These are phyloP conservation scores for Agrochola litura DNA, from an alignment of 2,888 invertebrate species.

Conservation along the genomic window DNA sequence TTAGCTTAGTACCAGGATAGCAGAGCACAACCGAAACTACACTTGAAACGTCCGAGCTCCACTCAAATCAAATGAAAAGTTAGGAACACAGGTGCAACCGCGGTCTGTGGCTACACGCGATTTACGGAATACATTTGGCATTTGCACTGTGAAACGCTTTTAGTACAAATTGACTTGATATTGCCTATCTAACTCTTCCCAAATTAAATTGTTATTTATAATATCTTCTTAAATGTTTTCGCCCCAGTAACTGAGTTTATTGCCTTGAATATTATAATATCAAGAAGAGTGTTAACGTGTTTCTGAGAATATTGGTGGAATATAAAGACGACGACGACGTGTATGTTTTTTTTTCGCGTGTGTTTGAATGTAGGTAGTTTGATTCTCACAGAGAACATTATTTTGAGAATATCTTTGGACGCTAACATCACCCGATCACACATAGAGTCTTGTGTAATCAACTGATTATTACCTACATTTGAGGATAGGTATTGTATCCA, in stretches of 20 bases:
- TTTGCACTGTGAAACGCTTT: conserved; percentile 62
- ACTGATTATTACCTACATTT: not conserved
- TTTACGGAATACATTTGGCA: conserved; percentile 65
- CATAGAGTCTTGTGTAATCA: not conserved
- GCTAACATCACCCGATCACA: not conserved
- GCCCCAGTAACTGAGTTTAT: conserved; percentile 29
- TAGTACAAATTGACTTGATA: conserved; percentile 65
- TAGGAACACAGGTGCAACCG: conserved; percentile 65
- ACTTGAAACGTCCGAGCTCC: conserved; percentile 68
- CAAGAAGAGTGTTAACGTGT: not conserved
- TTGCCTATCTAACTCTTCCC: conserved; percentile 44
- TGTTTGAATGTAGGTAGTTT: not conserved
- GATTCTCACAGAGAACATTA: not conserved
- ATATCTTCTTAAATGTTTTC: conserved; percentile 24
- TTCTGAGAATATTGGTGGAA: conserved; percentile 17
- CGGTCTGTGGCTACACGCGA: conserved; percentile 54
- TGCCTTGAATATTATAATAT: conserved; percentile 24
- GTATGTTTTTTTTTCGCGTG: not conserved
- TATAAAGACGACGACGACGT: not conserved
- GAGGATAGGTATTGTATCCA: not conserved
- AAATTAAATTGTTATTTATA: conserved; percentile 39
- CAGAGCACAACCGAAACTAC: conserved; percentile 70
- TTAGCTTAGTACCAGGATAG: conserved; percentile 72
- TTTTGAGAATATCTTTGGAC: not conserved
- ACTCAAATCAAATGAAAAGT: conserved; percentile 76